These are phyloP conservation scores for Lottia scabra DNA, from an alignment of 2,888 invertebrate species.

Conservation along the genomic window DNA sequence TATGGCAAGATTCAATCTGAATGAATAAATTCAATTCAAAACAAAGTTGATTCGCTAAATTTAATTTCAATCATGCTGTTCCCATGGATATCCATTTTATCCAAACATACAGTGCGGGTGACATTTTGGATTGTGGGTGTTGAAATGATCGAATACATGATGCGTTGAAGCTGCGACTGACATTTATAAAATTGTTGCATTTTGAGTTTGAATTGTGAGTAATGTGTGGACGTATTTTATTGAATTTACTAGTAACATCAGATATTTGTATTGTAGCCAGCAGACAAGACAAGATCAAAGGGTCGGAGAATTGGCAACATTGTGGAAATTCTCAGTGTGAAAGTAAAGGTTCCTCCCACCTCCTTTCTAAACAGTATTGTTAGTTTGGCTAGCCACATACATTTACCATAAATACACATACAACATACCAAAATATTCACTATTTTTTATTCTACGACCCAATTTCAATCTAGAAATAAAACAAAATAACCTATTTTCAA, in stretches of 20 bases:
- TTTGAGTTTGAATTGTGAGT: background rate
- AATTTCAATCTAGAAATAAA: too few species aligned
- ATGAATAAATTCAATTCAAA: too few species aligned
- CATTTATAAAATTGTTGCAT: constrained; percentile 6
- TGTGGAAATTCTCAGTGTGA: background rate
- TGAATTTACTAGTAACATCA: background rate
- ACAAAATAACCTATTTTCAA: too few species aligned
- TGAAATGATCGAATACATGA: background rate
- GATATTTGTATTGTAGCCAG: constrained; percentile 1
- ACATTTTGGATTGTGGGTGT: background rate
- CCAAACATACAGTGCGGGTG: background rate
- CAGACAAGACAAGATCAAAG: background rate
- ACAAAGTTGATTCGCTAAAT: too few species aligned
- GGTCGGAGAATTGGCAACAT: background rate
- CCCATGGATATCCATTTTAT: too few species aligned
- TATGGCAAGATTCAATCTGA: too few species aligned
- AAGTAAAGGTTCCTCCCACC: background rate
- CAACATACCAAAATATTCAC: background rate
- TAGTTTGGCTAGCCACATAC: constrained; percentile 1
- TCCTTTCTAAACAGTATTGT: constrained; percentile 3
- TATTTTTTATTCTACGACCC: too few species aligned
- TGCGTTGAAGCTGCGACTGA: background rate
- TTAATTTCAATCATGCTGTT: too few species aligned
- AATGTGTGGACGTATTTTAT: background rate
- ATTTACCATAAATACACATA: background rate